Evolutionary conservation across 2,797 vertebrate genomes (phyloP).

Genomic region (Atherinosoma microstoma): DNA sequence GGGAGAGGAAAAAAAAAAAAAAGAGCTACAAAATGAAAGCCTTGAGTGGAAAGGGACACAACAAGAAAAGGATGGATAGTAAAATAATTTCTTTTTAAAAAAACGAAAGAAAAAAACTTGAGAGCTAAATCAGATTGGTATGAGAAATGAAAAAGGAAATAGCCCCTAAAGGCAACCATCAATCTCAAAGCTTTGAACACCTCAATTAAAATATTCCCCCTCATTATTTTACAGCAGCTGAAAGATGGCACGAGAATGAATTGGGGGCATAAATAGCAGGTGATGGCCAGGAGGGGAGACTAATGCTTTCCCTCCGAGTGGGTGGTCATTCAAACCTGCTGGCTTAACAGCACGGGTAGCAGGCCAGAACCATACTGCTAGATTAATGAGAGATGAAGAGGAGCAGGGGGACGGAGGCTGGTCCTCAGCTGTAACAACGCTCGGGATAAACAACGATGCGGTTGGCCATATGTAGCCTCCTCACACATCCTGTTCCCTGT

Average conservation of each 20-base stretch:
- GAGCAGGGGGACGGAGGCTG: constrained; percentile 57
- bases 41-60: constrained; percentile 18
- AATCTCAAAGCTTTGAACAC: constrained; percentile 50
- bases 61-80: not conserved
- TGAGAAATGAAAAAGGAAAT: constrained; percentile 40
- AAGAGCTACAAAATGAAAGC: constrained; percentile 11
- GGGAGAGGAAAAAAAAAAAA: not conserved
- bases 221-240: constrained; percentile 63
- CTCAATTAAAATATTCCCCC: constrained; percentile 65
- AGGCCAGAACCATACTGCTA: constrained; percentile 66
- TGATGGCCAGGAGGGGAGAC: constrained; percentile 55
- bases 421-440: constrained; percentile 79
- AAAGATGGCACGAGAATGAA: constrained; percentile 54
- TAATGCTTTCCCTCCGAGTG: constrained; percentile 67
- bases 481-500: constrained; percentile 18
- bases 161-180: constrained; percentile 41
- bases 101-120: constrained; percentile 16
- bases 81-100: constrained; percentile 2
- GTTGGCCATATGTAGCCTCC: constrained; percentile 69
- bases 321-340: constrained; percentile 76
- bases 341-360: constrained; percentile 60
- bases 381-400: constrained; percentile 76
- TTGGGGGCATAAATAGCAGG: constrained; percentile 65
- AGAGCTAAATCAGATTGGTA: constrained; percentile 28
- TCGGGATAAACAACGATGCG: constrained; percentile 67